Conservation (phyloP, 2,113 vertebrate genomes). For the Tiliqua scincoides region DNA sequence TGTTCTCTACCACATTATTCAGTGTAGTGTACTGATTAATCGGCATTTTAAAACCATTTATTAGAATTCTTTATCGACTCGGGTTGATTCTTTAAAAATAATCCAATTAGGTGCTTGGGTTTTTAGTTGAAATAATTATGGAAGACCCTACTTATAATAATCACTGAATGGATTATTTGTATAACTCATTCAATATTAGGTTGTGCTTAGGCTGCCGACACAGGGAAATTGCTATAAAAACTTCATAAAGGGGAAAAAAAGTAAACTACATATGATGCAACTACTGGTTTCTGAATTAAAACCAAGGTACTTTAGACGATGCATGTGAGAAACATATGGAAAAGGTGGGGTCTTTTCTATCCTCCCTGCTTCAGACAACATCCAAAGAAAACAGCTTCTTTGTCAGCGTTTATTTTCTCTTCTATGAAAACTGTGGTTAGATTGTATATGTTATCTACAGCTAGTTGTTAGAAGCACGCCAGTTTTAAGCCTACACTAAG, state of each 20-base stretch:
- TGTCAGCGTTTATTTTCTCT: constrained; percentile 26
- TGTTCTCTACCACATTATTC: constrained; percentile 62
- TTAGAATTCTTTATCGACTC: constrained; percentile 65
- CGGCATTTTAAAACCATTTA: constrained; percentile 67
- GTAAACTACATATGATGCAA: constrained; percentile 56
- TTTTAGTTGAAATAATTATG: constrained; percentile 25
- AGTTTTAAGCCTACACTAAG: constrained; percentile 1
- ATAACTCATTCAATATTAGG: constrained; percentile 13
- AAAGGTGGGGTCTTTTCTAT: constrained; percentile 26
- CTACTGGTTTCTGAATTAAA: constrained; percentile 49
- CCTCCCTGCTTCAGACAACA: constrained; percentile 42
- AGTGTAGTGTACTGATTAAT: constrained; percentile 68
- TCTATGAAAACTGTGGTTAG: background rate
- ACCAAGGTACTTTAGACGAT: constrained; percentile 23
- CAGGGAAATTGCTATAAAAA: constrained; percentile 1
- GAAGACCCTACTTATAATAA: constrained; percentile 15
- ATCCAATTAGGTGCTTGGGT: background rate
- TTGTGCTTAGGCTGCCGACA: constrained; percentile 1
- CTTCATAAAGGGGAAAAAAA: constrained; percentile 32
- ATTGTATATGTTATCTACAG: background rate
- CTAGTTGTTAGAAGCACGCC: background rate
- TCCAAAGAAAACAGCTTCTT: constrained; percentile 33
- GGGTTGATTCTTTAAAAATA: constrained; percentile 48
- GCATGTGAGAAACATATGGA: constrained; percentile 20
- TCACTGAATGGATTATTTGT: background rate